Conservation (phyloP, 2,888 invertebrate species). For the Pammene fasciana region DNA sequence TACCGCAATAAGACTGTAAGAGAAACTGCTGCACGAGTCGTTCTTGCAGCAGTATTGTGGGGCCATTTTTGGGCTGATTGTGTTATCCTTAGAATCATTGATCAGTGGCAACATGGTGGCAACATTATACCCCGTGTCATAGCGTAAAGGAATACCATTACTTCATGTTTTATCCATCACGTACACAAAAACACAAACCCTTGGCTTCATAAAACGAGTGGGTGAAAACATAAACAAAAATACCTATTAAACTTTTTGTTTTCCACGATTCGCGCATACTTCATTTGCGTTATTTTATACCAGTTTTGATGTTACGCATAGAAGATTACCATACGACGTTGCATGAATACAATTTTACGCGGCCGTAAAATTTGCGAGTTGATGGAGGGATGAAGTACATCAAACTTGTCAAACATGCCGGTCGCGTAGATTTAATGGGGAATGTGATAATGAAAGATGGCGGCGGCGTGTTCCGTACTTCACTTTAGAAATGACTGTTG, state of each 20-base stretch:
- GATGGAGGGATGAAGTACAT: conserved; percentile 48
- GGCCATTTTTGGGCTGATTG: too few relatives aligned
- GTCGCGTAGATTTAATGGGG: conserved; percentile 44
- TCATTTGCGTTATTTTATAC: conserved; percentile 16
- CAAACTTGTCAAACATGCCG: conserved; percentile 51
- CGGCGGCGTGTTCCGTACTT: conserved; percentile 32
- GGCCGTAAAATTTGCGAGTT: conserved; percentile 45
- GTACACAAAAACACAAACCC: too few relatives aligned
- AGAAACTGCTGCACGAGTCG: too few relatives aligned
- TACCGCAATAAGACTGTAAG: too few relatives aligned
- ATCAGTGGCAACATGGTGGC: too few relatives aligned
- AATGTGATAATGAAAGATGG: conserved; percentile 49
- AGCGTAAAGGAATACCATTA: too few relatives aligned
- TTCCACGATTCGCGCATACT: conserved; percentile 1
- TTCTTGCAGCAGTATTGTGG: too few relatives aligned
- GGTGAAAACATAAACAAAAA: background rate
- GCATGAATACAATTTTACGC: conserved; percentile 44
- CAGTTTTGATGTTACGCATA: conserved; percentile 33
- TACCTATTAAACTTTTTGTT: background rate
- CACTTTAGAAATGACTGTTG: conserved; percentile 4
- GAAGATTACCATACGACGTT: conserved; percentile 34
- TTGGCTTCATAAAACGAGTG: background rate
- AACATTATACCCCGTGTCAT: too few relatives aligned
- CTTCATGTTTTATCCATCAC: background rate
- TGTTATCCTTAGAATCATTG: too few relatives aligned